Evolutionary conservation across 2,797 vertebrate species (phyloP), one percentile per base, ranked within the genome.

Genomic region (Poeciliopsis presidionis): DNA sequence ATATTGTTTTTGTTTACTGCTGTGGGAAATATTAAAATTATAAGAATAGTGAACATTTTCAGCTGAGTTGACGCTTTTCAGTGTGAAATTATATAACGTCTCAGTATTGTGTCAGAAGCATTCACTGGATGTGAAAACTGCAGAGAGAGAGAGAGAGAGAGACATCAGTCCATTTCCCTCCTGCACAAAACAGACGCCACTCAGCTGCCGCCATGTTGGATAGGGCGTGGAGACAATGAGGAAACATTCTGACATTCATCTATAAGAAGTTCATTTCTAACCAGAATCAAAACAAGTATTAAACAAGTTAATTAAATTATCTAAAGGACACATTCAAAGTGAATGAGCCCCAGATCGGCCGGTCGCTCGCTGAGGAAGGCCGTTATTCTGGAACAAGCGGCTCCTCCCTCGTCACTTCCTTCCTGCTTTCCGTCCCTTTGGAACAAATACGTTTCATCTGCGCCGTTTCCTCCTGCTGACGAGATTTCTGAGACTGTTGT

Each of bases 61-160:
- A 79, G 71, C 49, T 72, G 61, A 28, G 45, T 25, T 59, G 59
- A 79, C 63, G 49, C 78, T 72, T 82, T 86, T 76, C 33, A 63
- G 46, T n/a, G 36, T 73, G 53, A 73, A 81, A 88, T 91, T 90
- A 87, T 77, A 88, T 90, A 87, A 88, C 70, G 41, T 81, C 67
- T 36, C 81, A 91, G 36, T 39, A 39, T 39, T 39, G 36, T 39
- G 36, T 39, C 5, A 39, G 36, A 39, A 39, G 36, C 36, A 39
- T 39, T 88, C 43, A 78, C 83, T 41, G 39, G 39, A 41, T 41
- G 39, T 41, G 39, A 41, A 41, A 41, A 76, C 75, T 25, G 12
- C 55, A 59, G 1, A 41, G n/a, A 59, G n/a, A 57, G 75, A 74
- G 71, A 5, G 72, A 78, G 79, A n/a, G 63, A 78, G 76, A 18